Percentiles rank a stretch among this genome's conserved stretches.
Conservation (phyloP, 2,888 invertebrate species). For the Oscheius sp. region DNA sequence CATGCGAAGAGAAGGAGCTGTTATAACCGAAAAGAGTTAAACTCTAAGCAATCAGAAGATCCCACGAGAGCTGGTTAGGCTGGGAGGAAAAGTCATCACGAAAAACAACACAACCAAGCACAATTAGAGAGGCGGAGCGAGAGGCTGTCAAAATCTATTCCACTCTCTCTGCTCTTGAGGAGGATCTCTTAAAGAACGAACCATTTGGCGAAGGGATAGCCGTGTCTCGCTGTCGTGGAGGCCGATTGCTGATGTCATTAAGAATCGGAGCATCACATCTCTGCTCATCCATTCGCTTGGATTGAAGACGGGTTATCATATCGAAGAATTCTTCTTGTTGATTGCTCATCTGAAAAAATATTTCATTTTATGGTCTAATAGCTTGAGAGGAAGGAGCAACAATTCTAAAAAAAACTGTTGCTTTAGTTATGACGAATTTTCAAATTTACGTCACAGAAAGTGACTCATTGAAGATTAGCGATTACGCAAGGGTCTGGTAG, state of each 20-base stretch:
- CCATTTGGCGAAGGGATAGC: conserved; percentile 20
- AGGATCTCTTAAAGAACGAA: background rate
- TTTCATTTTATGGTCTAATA: no score
- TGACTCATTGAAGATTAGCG: no score
- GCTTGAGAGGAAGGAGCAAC: no score
- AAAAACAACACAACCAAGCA: background rate
- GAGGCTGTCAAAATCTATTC: background rate
- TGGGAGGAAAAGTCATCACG: no score
- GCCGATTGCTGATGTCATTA: conserved; percentile 19
- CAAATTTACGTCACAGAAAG: no score
- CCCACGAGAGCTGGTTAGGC: background rate
- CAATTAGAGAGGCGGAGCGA: background rate
- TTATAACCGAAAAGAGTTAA: background rate
- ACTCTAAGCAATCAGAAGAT: background rate
- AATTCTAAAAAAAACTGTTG: no score
- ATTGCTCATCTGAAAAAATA: conserved; percentile 6
- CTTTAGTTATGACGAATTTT: no score
- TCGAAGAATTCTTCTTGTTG: conserved; percentile 42
- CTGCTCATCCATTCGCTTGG: conserved; percentile 64
- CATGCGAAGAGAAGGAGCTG: background rate
- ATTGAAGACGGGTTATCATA: conserved; percentile 55
- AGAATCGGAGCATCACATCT: conserved; percentile 47
- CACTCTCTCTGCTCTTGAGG: background rate
- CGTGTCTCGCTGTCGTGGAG: conserved; percentile 15
- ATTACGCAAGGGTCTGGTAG: no score